Evolutionary conservation across 2,797 vertebrate genomes (phyloP).

Genomic region (Tachyglossus aculeatus): DNA sequence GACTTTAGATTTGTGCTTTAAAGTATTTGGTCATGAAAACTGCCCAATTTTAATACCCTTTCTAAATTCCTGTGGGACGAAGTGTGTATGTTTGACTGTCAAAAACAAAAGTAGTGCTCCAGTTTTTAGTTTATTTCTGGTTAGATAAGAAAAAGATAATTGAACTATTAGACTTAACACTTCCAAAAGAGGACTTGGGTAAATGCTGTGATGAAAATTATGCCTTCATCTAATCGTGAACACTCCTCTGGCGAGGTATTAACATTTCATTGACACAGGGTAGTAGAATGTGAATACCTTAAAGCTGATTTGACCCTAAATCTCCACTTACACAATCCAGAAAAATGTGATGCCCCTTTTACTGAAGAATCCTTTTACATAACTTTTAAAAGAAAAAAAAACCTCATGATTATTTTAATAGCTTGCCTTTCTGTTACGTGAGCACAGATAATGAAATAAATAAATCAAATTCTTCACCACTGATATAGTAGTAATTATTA

Average conservation of each 20-base stretch:
- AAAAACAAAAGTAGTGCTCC: slow-evolving; percentile 42
- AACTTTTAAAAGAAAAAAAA: neutral
- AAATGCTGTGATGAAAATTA: slow-evolving; percentile 24
- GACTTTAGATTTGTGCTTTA: slow-evolving; percentile 20
- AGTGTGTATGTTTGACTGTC: slow-evolving; percentile 7
- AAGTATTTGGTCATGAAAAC: slow-evolving; percentile 32
- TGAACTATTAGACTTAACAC: slow-evolving; percentile 18
- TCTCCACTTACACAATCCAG: neutral
- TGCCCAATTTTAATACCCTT: slow-evolving; percentile 25
- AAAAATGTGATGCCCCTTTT: neutral
- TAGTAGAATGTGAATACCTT: slow-evolving; percentile 10
- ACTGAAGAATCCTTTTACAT: neutral
- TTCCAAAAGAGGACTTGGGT: neutral
- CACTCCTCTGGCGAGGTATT: neutral
- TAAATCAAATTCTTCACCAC: neutral
- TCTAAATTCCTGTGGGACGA: slow-evolving; percentile 45
- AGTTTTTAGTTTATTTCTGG: slow-evolving; percentile 41
- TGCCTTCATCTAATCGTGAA: neutral
- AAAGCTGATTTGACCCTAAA: neutral
- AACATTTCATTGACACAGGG: slow-evolving; percentile 6
- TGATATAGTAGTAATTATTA: neutral
- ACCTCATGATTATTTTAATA: neutral
- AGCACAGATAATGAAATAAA: neutral
- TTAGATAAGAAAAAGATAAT: neutral
- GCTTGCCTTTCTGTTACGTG: neutral